These are phyloP conservation scores for Tachycineta bicolor DNA, from an alignment of 2,113 vertebrate species.

Conservation along the genomic window DNA sequence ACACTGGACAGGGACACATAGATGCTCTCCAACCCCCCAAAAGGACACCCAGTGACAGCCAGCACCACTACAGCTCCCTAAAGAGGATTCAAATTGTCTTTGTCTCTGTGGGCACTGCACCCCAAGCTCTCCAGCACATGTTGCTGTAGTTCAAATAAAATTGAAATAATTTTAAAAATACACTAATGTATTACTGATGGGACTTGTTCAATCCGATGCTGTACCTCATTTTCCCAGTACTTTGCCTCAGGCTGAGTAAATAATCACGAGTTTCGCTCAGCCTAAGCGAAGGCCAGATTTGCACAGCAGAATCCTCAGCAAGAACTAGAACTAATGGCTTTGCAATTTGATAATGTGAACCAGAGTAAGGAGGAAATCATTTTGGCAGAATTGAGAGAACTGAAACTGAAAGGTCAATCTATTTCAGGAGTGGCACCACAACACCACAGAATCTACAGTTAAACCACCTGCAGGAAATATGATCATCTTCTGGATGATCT, in stretches of 20 bases:
- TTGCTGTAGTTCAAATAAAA: not conserved
- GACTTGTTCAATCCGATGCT: not conserved
- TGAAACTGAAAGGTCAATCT: constrained; percentile 17
- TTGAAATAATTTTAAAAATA: fast-evolving
- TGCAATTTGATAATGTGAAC: not conserved
- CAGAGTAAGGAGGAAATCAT: constrained; percentile 14
- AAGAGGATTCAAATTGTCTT: not conserved
- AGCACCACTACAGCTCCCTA: not conserved
- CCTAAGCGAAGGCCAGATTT: not conserved
- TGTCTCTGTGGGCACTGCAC: not conserved
- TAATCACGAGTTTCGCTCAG: not conserved
- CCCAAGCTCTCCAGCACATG: not conserved
- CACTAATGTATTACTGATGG: not conserved
- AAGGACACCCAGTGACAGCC: not conserved
- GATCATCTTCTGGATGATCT: not conserved
- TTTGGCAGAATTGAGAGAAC: constrained; percentile 26
- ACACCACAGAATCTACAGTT: not conserved
- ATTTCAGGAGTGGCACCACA: not conserved
- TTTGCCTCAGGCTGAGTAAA: not conserved
- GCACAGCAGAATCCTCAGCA: not conserved
- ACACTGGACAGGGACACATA: not conserved
- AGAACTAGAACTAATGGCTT: constrained; percentile 11
- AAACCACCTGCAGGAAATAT: not conserved
- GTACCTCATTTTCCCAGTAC: not conserved
- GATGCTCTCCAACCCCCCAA: not conserved